phyloP scores from a whole-genome alignment of 2,113 vertebrate genomes.

The Boleophthalmus pectinirostris region DNA sequence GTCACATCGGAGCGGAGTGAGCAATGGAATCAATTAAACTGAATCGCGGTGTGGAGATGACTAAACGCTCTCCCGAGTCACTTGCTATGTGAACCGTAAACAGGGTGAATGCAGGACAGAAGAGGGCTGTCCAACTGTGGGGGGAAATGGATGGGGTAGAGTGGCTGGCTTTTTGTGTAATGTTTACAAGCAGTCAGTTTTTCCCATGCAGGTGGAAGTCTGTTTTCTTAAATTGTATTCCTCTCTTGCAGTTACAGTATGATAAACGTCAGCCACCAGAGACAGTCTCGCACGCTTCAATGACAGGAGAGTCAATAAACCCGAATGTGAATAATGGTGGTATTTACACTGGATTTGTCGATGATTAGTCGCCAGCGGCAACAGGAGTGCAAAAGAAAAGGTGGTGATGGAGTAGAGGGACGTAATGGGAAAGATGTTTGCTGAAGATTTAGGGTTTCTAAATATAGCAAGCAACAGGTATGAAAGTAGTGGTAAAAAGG shows the following conservation, averaged over 20 bases:
- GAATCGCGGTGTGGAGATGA: conserved; percentile 44
- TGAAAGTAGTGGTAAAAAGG: not conserved
- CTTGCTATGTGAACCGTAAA: conserved; percentile 35
- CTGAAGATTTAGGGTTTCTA: not conserved
- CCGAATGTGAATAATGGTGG: conserved; percentile 1
- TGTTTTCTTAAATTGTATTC: not conserved
- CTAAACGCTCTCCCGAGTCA: conserved; percentile 37
- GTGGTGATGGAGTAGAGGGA: not conserved
- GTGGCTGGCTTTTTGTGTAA: not conserved
- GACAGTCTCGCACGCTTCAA: not conserved
- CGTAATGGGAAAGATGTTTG: not conserved
- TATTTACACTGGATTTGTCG: conserved; percentile 5
- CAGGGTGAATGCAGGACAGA: conserved; percentile 15
- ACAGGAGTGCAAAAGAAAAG: not conserved
- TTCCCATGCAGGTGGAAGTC: not conserved
- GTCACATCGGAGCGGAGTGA: conserved; percentile 27
- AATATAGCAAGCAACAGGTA: not conserved
- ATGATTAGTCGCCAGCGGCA: conserved; percentile 1
- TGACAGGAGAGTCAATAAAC: not conserved
- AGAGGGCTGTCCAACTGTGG: not conserved
- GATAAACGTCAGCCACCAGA: not conserved
- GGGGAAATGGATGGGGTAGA: conserved; percentile 12
- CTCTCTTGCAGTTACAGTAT: not conserved
- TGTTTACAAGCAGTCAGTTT: not conserved
- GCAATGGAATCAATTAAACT: conserved; percentile 58